A percentile compares a stretch with the other conserved stretches of the same genome.
Evolutionary conservation across 2,113 vertebrate genomes (phyloP).

Genomic region (Hystrix cristata): DNA sequence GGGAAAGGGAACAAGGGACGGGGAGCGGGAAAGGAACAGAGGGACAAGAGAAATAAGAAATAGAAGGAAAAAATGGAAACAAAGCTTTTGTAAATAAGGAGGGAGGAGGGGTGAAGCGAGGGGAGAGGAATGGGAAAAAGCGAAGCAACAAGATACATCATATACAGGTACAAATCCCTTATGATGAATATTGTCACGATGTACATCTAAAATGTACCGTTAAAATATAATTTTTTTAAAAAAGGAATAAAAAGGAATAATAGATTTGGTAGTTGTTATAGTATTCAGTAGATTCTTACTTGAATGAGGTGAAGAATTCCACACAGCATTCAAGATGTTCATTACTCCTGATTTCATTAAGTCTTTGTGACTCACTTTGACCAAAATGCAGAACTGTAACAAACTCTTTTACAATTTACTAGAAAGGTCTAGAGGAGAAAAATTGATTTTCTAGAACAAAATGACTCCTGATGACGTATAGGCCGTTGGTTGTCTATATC

Average conservation of each 20-base stretch:
- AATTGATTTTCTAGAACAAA: background rate
- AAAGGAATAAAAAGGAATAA: background rate
- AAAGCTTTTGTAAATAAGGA: no score
- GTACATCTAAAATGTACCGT: no score
- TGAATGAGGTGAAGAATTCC: background rate
- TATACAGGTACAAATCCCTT: no score
- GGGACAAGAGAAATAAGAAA: no score
- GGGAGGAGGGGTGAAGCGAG: no score
- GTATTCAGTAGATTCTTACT: conserved; percentile 20
- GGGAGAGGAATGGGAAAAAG: no score
- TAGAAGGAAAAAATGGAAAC: no score
- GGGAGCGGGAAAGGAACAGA: no score
- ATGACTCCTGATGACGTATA: background rate
- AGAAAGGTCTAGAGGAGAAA: conserved; percentile 7
- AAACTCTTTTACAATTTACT: conserved; percentile 37
- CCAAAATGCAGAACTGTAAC: background rate
- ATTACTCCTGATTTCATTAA: background rate
- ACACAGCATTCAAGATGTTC: background rate
- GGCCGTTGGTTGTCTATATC: background rate
- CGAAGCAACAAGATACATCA: no score
- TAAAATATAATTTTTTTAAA: no score
- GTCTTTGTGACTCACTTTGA: background rate
- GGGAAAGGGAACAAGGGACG: no score
- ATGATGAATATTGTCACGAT: no score
- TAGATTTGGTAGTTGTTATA: conserved; percentile 20